Evolutionary conservation across 2,113 vertebrate species (phyloP), one percentile per base, ranked within the genome.

Genomic region (Aptenodytes patagonicus): DNA sequence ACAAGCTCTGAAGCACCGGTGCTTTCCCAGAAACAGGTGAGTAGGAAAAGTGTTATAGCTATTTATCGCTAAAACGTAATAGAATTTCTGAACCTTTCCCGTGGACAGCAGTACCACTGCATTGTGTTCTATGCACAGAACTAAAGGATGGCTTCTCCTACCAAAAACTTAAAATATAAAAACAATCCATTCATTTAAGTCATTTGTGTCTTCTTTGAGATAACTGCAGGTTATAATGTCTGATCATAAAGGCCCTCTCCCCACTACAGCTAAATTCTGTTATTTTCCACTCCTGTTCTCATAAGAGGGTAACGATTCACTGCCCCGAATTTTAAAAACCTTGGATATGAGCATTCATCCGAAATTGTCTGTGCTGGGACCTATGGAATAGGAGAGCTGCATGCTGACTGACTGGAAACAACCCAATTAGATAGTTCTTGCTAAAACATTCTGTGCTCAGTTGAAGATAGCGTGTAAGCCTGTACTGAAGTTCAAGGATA

Each of bases 371-470:
- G 22, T 81, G 58, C 58, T 77, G 64, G 58, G 34, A 29, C 10
- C 14, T 61, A 3, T 1, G 5, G 42, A 17, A 31, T 11, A 42
- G 82, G 42, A 62, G 49, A 72, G 57, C 66, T 58, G 18, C 26
- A 12, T 42, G 19, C 36, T 64, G 20, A 24, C 17, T 42, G 2
- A 2, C 49, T 68, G 71, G 54, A 72, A 88, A 61, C 36, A 81
- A 10, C 20, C 34, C 40, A n/a, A 3, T 46, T 68, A 55, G 25
- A 47, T 10, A 83, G 32, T 44, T 34, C 28, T 54, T 65, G 54
- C n/a, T 90, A 28, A 92, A 90, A 34, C 17, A 13, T 36, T 36
- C 54, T 0, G 2, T 47, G 36, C 36, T 60, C 0, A 0, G 44
- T 34, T 68, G 71, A 52, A 80, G 54, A 57, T 22, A 68, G 16